These are phyloP conservation scores for Prunella himalayana DNA, from an alignment of 2,113 vertebrate species.

Conservation along the genomic window DNA sequence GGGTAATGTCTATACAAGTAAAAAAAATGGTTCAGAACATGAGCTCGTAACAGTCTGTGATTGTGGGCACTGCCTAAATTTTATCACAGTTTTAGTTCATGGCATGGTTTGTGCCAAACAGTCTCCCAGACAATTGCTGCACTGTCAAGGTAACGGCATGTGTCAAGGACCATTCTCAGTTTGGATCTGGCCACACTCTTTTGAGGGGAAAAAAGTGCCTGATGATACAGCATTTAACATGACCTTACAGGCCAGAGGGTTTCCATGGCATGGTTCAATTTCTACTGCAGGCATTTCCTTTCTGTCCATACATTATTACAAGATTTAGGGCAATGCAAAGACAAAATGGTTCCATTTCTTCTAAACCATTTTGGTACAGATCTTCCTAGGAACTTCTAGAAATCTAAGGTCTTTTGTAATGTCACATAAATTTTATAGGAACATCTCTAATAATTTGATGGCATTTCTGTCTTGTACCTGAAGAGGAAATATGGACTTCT, in stretches of 20 bases:
- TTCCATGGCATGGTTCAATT: neutral
- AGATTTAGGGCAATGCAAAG: neutral
- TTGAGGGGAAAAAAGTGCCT: neutral
- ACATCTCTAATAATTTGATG: neutral
- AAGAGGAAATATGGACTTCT: neutral
- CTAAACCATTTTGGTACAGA: neutral
- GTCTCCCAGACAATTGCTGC: neutral
- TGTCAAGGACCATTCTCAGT: neutral
- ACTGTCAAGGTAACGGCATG: neutral
- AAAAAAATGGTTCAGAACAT: neutral
- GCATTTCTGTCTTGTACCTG: neutral
- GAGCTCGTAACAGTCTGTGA: neutral
- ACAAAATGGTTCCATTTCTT: neutral
- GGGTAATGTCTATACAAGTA: neutral
- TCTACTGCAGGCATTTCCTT: neutral
- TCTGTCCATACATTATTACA: neutral
- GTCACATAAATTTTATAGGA: neutral
- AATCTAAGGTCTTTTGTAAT: neutral
- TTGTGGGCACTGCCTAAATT: neutral
- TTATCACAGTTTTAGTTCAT: neutral
- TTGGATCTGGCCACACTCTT: neutral
- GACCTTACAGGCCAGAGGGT: neutral
- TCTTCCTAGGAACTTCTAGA: neutral
- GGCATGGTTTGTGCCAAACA: neutral
- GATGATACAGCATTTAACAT: neutral